Evolutionary conservation across 2,113 vertebrate genomes (phyloP).

Genomic region (Danionella cerebrum): DNA sequence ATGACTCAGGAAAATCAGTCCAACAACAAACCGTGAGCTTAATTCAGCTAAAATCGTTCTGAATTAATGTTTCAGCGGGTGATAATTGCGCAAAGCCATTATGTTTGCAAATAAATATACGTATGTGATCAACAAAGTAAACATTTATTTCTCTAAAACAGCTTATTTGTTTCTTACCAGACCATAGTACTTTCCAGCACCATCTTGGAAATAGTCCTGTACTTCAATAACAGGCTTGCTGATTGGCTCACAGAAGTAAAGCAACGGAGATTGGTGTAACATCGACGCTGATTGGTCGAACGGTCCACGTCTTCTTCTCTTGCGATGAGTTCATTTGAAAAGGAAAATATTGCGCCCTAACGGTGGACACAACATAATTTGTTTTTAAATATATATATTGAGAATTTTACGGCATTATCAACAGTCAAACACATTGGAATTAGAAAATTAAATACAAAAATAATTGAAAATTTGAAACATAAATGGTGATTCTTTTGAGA

Average conservation of each 20-base stretch:
- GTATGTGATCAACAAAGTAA: not conserved
- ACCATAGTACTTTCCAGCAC: constrained; percentile 96
- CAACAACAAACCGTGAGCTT: not conserved
- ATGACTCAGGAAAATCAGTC: constrained; percentile 46
- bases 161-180: constrained; percentile 71
- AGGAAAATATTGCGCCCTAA: not conserved
- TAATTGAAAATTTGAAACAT: no score
- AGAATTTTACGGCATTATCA: no score
- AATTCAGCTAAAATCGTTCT: not conserved
- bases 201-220: constrained; percentile 73
- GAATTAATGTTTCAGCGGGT: no score
- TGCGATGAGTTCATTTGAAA: no score
- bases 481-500: no score
- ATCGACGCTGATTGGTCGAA: constrained; percentile 40
- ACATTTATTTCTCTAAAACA: not conserved
- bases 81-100: not conserved
- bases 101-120: not conserved
- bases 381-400: no score
- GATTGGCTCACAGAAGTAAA: constrained; percentile 45
- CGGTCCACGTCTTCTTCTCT: not conserved
- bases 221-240: constrained; percentile 19
- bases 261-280: constrained; percentile 30
- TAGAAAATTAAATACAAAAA: no score
- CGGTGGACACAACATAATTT: no score
- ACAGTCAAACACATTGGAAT: no score